These are phyloP conservation scores for Lasiurus borealis DNA, from an alignment of 2,113 vertebrate species.

Conservation along the genomic window DNA sequence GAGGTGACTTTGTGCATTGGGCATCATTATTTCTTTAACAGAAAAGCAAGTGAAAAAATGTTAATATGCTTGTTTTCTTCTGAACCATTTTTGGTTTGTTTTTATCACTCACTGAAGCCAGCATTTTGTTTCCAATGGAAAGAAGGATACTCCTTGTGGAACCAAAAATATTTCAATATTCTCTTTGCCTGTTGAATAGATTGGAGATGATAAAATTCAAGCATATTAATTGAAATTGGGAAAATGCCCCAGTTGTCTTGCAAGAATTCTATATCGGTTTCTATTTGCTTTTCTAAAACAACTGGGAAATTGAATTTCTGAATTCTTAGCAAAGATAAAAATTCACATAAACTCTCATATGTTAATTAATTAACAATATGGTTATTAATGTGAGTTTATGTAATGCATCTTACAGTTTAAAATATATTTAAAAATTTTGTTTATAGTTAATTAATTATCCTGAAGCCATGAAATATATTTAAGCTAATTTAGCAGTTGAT, in stretches of 20 bases:
- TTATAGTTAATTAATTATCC: background rate
- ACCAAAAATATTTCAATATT: background rate
- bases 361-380: background rate
- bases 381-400: background rate
- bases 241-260: background rate
- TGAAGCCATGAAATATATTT: background rate
- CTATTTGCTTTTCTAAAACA: background rate
- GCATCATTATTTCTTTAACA: background rate
- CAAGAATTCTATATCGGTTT: background rate
- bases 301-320: background rate
- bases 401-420: background rate
- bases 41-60: background rate
- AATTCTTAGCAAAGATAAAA: constrained; percentile 22
- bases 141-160: background rate
- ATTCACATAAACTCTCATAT: background rate
- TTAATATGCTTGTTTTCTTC: background rate
- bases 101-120: background rate
- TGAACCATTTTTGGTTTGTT: background rate
- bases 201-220: background rate
- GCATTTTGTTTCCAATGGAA: background rate
- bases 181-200: background rate
- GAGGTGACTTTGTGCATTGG: background rate
- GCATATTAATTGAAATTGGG: background rate
- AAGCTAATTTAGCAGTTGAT: background rate
- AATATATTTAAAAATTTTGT: background rate